Percentiles rank a stretch among this genome's conserved stretches.
Conservation (phyloP, 2,888 invertebrate species). For the Ophion costatus region DNA sequence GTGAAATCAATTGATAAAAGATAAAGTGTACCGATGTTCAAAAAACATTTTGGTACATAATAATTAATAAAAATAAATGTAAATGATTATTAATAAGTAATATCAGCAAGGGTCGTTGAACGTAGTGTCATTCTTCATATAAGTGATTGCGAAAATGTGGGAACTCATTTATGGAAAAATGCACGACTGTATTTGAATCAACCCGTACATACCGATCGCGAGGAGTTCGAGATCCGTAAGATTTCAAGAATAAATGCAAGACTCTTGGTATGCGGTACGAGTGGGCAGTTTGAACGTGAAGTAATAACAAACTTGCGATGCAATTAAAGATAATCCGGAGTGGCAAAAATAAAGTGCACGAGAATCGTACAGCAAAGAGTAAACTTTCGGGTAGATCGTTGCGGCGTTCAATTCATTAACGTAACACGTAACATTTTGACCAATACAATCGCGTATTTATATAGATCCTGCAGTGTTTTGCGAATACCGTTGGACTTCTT, state of each 20-base stretch:
- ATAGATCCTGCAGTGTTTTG: conserved; percentile 30
- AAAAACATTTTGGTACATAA: background rate
- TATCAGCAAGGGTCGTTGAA: background rate
- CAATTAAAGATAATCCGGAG: conserved; percentile 66
- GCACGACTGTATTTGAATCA: background rate
- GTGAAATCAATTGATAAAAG: background rate
- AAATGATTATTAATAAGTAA: background rate
- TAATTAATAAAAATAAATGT: background rate
- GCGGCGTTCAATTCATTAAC: conserved; percentile 70
- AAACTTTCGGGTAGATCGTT: conserved; percentile 60
- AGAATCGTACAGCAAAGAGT: conserved; percentile 53
- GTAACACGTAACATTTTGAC: conserved; percentile 69
- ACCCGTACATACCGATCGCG: background rate
- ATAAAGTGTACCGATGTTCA: background rate
- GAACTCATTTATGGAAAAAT: background rate
- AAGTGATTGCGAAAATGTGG: background rate
- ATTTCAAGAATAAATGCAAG: conserved; percentile 42
- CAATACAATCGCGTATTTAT: conserved; percentile 7
- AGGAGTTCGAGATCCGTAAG: conserved; percentile 1
- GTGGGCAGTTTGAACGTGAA: conserved; percentile 62
- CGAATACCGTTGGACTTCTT: conserved; percentile 35
- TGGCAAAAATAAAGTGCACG: conserved; percentile 26
- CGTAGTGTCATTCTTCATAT: background rate
- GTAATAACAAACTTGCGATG: conserved; percentile 67
- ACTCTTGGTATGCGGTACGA: conserved; percentile 41